These are phyloP conservation scores for Strigops habroptila DNA, from an alignment of 2,113 vertebrate genomes.

Conservation along the genomic window DNA sequence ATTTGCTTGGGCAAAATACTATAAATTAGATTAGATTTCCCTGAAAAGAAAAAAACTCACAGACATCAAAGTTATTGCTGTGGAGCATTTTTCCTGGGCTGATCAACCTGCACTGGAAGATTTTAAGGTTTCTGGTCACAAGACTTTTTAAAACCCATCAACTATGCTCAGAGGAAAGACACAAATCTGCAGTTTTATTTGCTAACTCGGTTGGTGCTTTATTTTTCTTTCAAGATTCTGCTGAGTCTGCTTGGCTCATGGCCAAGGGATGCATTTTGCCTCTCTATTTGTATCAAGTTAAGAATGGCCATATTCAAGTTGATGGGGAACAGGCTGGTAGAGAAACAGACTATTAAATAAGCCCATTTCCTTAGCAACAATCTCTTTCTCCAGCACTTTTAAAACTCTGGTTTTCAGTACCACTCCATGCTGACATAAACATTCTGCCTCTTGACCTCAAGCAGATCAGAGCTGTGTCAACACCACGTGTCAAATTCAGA, in stretches of 20 bases:
- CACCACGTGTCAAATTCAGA: background rate
- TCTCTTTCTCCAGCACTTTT: background rate
- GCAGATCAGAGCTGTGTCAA: background rate
- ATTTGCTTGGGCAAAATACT: background rate
- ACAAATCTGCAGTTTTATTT: constrained; percentile 43
- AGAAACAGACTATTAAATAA: background rate
- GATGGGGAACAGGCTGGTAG: background rate
- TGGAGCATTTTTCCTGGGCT: background rate
- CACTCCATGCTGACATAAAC: background rate
- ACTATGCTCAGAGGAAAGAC: background rate
- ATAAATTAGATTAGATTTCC: background rate
- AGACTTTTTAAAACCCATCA: background rate
- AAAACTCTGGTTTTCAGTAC: background rate
- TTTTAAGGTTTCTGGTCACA: constrained; percentile 7
- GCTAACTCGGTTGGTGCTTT: background rate
- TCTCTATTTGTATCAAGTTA: background rate
- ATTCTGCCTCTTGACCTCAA: background rate
- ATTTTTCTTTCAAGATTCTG: constrained; percentile 23
- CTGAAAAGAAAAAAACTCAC: background rate
- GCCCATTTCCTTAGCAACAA: background rate
- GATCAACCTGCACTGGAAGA: background rate
- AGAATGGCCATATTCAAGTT: background rate
- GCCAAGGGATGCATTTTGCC: constrained; percentile 34
- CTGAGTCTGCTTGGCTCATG: constrained; percentile 10
- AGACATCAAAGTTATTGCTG: background rate